These are phyloP conservation scores for Suncus etruscus DNA, from an alignment of 2,113 vertebrate genomes.

Conservation along the genomic window DNA sequence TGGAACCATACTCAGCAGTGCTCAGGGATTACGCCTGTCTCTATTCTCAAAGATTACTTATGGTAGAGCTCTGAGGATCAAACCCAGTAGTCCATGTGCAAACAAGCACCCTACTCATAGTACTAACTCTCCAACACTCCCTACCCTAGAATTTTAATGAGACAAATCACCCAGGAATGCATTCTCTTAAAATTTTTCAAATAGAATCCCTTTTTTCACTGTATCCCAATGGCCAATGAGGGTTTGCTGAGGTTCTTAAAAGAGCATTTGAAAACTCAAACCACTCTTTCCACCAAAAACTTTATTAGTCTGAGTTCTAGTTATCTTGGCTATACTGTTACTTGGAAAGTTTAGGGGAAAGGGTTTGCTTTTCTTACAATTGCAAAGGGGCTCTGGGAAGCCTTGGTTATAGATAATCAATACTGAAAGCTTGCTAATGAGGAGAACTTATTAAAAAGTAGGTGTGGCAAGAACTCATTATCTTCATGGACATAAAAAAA, in stretches of 20 bases:
- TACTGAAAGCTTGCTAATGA: not conserved
- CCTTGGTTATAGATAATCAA: not conserved
- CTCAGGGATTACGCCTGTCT: too few relatives aligned
- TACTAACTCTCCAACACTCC: too few relatives aligned
- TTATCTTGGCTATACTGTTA: not conserved
- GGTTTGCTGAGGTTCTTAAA: not conserved
- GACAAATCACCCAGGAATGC: not conserved
- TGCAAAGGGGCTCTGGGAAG: not conserved
- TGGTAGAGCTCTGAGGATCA: too few relatives aligned
- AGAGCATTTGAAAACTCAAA: not conserved
- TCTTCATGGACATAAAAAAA: not conserved
- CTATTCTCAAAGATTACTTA: too few relatives aligned
- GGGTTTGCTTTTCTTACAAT: not conserved
- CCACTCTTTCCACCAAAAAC: conserved; percentile 10
- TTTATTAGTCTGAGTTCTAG: not conserved
- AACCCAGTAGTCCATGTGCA: too few relatives aligned
- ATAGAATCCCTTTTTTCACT: not conserved
- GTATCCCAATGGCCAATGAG: not conserved
- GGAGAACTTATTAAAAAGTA: not conserved
- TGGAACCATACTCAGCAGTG: too few relatives aligned
- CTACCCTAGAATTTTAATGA: not conserved
- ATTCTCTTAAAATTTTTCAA: conserved; percentile 13
- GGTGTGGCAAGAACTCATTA: not conserved
- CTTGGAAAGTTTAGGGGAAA: conserved; percentile 14
- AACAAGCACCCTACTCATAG: too few relatives aligned